Conservation (phyloP, 2,113 vertebrate genomes). For the Larimichthys crocea region DNA sequence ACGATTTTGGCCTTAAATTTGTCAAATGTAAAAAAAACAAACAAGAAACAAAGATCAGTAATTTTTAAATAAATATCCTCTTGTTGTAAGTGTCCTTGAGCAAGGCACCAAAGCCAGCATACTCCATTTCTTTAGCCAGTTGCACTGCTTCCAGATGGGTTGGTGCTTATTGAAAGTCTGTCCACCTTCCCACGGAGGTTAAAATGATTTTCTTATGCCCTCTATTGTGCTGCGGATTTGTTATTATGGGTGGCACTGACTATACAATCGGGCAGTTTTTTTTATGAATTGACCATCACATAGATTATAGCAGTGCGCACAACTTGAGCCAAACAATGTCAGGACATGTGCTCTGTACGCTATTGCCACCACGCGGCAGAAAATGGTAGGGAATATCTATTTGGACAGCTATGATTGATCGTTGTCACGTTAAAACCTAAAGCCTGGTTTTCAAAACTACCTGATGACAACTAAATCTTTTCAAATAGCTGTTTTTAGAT, state of each 20-base stretch:
- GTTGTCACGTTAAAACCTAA: constrained; percentile 57
- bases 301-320: constrained; percentile 38
- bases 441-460: constrained; percentile 37
- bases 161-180: constrained; percentile 1
- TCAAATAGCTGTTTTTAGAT: constrained; percentile 15
- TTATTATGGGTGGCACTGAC: background rate
- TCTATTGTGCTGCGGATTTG: background rate
- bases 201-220: background rate
- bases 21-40: background rate
- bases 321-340: constrained; percentile 14
- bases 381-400: constrained; percentile 17
- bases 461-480: constrained; percentile 50
- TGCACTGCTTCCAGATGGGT: too few relatives aligned
- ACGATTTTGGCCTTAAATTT: background rate
- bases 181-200: background rate
- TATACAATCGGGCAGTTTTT: background rate
- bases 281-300: constrained; percentile 26
- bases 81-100: background rate
- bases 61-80: background rate
- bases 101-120: background rate
- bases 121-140: constrained; percentile 1
- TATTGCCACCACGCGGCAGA: constrained; percentile 79
- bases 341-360: constrained; percentile 66
- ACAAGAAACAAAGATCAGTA: background rate
- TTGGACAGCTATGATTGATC: constrained; percentile 64